A percentile compares a stretch with the other conserved stretches of the same genome.
These are phyloP conservation scores for Hanleya hanleyi DNA, from an alignment of 2,888 invertebrate species.

Conservation along the genomic window DNA sequence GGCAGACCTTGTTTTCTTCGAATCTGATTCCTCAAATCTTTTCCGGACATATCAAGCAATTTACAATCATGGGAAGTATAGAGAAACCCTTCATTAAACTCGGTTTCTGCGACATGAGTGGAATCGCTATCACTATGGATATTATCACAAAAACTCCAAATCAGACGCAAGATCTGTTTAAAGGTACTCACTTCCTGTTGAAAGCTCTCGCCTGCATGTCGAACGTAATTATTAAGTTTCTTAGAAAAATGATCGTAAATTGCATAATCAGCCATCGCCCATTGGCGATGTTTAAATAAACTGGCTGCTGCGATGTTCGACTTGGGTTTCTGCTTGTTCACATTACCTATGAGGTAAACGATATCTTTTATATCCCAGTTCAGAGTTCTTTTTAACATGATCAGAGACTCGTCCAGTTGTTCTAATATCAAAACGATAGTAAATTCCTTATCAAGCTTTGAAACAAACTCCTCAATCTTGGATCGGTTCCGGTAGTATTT, in stretches of 20 bases:
- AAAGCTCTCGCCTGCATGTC: neutral
- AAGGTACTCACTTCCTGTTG: neutral
- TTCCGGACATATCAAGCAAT: too few species aligned
- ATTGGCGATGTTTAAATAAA: neutral
- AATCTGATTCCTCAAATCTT: too few species aligned
- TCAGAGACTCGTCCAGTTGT: constrained; percentile 37
- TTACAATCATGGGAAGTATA: too few species aligned
- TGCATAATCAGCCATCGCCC: neutral
- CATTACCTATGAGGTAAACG: constrained; percentile 38
- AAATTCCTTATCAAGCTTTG: constrained; percentile 33
- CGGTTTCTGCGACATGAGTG: too few species aligned
- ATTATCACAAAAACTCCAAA: neutral
- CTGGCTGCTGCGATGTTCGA: neutral
- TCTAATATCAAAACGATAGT: constrained; percentile 34
- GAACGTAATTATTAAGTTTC: neutral
- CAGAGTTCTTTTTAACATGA: constrained; percentile 32
- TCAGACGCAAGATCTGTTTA: neutral
- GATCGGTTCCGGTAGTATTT: neutral
- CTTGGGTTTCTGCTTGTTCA: constrained; percentile 10
- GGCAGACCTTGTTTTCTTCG: too few species aligned
- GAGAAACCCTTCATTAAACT: too few species aligned
- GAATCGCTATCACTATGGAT: too few species aligned
- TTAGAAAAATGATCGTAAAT: neutral
- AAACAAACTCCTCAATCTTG: neutral
- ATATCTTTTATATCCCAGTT: constrained; percentile 36